Conservation (phyloP, 2,797 vertebrate genomes). For the Pseudochirops corinnae region DNA sequence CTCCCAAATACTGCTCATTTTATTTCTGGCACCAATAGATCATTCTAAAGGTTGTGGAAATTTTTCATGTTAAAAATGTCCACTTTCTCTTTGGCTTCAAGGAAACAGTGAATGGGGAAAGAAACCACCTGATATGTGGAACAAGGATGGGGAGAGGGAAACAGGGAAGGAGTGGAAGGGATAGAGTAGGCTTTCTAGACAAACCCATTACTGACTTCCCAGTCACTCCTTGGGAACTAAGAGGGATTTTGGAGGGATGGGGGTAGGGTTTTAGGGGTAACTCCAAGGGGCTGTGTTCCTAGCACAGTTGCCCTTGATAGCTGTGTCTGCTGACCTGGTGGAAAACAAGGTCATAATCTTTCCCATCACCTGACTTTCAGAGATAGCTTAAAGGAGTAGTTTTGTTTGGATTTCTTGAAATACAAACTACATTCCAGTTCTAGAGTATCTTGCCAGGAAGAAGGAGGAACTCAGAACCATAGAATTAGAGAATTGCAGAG, state of each 20-base stretch:
- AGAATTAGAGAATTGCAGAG: neutral
- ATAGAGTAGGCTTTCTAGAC: neutral
- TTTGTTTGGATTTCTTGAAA: conserved; percentile 60
- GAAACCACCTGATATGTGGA: neutral
- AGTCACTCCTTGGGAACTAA: neutral
- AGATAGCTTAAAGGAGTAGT: neutral
- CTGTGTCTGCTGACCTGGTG: neutral
- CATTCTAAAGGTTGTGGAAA: conserved; percentile 81
- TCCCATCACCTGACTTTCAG: neutral
- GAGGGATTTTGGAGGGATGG: neutral
- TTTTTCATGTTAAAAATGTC: conserved; percentile 77
- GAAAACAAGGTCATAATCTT: neutral
- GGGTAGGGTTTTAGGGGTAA: neutral
- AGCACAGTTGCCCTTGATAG: neutral
- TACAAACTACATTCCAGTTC: neutral
- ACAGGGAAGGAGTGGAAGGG: neutral
- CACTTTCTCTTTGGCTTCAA: conserved; percentile 75
- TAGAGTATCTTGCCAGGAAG: neutral
- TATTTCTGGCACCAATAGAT: conserved; percentile 84
- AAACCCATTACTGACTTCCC: neutral
- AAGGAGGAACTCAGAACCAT: neutral
- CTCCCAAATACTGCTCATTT: conserved; percentile 84
- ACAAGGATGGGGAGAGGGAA: neutral
- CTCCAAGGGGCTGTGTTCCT: neutral
- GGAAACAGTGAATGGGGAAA: neutral